Evolutionary conservation across 2,113 vertebrate genomes (phyloP), one percentile per base, ranked within the genome.

Genomic region (Pollimyrus isidori): DNA sequence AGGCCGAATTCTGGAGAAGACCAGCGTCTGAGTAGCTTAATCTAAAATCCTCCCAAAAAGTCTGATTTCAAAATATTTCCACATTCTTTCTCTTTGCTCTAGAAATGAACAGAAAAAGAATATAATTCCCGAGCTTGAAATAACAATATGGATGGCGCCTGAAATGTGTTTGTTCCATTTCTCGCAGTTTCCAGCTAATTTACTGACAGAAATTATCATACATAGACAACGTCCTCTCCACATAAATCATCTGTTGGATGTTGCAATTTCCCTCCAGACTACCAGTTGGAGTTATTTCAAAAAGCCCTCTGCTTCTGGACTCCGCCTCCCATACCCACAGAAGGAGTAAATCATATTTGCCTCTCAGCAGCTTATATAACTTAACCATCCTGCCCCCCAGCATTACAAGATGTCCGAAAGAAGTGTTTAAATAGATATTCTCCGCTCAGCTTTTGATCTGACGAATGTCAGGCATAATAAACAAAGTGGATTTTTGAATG

Each of bases 181-280:
- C 35, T 80, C 3, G 5, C 30, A 42, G 73, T 80, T 80, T 80
- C 35, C 35, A 80, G 35, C 11, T 80, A 13, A 80, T 80, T 80
- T 80, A 42, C 62, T 30, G 62, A 19, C 73, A 19, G 15, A 80
- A 80, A 80, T 42, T 42, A 39, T 80, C 73, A 80, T 19, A 35
- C 35, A 42, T 19, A 4, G 30, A 42, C 73, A 80, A 80, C 13
- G n/a, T 48, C 48, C 83, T 49, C 10, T 49, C n/a, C 46, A 86
- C 5, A 86, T 26, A 9, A 86, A 86, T 26, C 45, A 84, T 45
- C 9, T 30, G 73, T 50, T 50, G 50, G 11, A 15, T 86, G 45
- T 86, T 86, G 83, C 83, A 50, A 26, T 86, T 50, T 50, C 83
- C 83, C 83, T 86, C 83, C 83, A 86, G 83, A 86, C 9, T 48